phyloP scores from a whole-genome alignment of 2,113 vertebrate species.

The Prinia subflava region DNA sequence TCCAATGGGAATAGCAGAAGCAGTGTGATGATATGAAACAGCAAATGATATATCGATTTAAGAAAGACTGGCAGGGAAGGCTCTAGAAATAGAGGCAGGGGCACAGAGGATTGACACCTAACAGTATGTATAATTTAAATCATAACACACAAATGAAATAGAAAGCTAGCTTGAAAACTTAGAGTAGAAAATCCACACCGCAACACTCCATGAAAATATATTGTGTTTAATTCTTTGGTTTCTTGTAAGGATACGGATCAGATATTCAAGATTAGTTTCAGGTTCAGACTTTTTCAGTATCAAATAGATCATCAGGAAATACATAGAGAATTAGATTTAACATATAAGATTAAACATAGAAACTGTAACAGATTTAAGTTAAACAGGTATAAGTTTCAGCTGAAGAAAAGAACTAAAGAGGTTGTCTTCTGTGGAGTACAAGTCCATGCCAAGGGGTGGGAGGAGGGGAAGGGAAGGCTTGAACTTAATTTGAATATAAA shows the following conservation, averaged over 20 bases:
- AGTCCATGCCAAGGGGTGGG: fast-evolving
- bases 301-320: background rate
- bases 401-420: background rate
- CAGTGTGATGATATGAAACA: too few relatives aligned
- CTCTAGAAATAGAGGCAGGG: too few relatives aligned
- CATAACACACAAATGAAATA: too few relatives aligned
- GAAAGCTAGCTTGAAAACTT: too few relatives aligned
- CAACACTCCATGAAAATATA: background rate
- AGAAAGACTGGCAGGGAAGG: too few relatives aligned
- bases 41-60: too few relatives aligned
- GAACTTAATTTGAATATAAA: background rate
- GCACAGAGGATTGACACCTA: too few relatives aligned
- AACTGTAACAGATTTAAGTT: background rate
- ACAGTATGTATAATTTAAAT: too few relatives aligned
- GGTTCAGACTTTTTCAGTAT: background rate
- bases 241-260: background rate
- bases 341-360: background rate
- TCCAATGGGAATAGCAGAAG: too few relatives aligned
- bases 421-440: background rate
- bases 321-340: background rate
- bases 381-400: background rate
- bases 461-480: background rate
- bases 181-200: too few relatives aligned
- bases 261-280: background rate
- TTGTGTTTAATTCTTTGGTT: background rate